A percentile compares a stretch with the other conserved stretches of the same genome.
These are phyloP conservation scores for Neolamprologus ventralis DNA, from an alignment of 2,113 vertebrate genomes.

Conservation along the genomic window DNA sequence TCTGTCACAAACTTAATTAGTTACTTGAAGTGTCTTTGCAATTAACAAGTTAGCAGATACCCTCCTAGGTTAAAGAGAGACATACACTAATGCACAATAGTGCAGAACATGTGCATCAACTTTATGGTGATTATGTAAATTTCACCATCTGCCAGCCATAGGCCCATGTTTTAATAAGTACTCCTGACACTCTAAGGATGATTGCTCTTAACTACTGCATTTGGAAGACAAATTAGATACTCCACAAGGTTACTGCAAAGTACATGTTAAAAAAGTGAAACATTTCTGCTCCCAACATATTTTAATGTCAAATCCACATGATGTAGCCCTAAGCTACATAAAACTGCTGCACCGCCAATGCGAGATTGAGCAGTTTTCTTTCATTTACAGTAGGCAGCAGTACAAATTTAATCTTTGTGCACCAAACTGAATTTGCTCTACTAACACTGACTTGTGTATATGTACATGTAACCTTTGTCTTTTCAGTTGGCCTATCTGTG, in stretches of 20 bases:
- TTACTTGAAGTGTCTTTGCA: background rate
- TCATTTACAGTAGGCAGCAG: conserved; percentile 42
- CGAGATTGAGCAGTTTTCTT: background rate
- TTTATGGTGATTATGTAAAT: background rate
- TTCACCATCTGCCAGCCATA: background rate
- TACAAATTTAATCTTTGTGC: conserved; percentile 29
- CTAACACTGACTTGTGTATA: conserved; percentile 8
- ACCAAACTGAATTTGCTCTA: conserved; percentile 18
- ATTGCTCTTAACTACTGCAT: conserved; percentile 4
- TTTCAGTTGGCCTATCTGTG: conserved; percentile 45
- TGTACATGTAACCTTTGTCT: conserved; percentile 38
- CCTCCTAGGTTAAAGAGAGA: background rate
- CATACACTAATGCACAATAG: background rate
- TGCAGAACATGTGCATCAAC: background rate
- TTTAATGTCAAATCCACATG: conserved; percentile 39
- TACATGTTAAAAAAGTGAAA: background rate
- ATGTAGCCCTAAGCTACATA: conserved; percentile 33
- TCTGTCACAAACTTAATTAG: background rate
- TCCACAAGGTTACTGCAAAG: conserved; percentile 7
- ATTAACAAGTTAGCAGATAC: background rate
- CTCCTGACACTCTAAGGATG: background rate
- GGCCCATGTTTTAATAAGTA: background rate
- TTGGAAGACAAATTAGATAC: conserved; percentile 29
- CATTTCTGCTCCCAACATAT: conserved; percentile 26
- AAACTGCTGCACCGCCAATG: background rate